Conservation (phyloP, 2,797 vertebrate genomes). For the Phataginus tricuspis region DNA sequence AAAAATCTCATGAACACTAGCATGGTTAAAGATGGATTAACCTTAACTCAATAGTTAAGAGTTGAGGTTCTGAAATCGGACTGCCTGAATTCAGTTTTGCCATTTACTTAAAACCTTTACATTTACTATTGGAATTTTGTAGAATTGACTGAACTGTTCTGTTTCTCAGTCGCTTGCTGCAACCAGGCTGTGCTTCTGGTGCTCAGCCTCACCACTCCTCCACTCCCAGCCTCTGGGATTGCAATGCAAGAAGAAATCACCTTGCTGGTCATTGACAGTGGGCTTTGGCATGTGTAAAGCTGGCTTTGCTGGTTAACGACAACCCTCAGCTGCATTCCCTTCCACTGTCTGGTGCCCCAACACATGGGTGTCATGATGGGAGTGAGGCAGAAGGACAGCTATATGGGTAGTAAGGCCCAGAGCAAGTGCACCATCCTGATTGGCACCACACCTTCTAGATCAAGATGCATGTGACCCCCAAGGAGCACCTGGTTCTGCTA, state of each 20-base stretch:
- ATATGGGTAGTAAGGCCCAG: slow-evolving; percentile 69
- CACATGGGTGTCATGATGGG: slow-evolving; percentile 86
- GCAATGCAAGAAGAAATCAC: slow-evolving; percentile 85
- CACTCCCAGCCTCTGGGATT: background rate
- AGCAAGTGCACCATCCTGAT: background rate
- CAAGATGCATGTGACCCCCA: background rate
- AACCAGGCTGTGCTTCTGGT: slow-evolving; percentile 51
- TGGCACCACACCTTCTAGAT: background rate
- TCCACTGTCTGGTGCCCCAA: slow-evolving; percentile 85
- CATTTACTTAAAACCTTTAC: slow-evolving; percentile 7
- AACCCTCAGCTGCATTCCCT: slow-evolving; percentile 83
- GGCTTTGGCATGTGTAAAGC: slow-evolving; percentile 86
- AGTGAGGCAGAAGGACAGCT: slow-evolving; percentile 86
- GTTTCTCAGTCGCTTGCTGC: slow-evolving; percentile 77
- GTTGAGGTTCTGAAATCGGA: background rate
- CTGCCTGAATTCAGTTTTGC: background rate
- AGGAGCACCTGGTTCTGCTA: background rate
- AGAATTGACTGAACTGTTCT: background rate
- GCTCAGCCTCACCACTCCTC: slow-evolving; percentile 53
- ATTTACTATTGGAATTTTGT: background rate
- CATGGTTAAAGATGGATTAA: too few species aligned
- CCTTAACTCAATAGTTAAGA: background rate
- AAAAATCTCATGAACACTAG: background rate
- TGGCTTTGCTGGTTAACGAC: slow-evolving; percentile 85
- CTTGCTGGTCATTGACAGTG: slow-evolving; percentile 56